These are phyloP conservation scores for Willisornis vidua DNA, from an alignment of 2,113 vertebrate species.

Conservation along the genomic window DNA sequence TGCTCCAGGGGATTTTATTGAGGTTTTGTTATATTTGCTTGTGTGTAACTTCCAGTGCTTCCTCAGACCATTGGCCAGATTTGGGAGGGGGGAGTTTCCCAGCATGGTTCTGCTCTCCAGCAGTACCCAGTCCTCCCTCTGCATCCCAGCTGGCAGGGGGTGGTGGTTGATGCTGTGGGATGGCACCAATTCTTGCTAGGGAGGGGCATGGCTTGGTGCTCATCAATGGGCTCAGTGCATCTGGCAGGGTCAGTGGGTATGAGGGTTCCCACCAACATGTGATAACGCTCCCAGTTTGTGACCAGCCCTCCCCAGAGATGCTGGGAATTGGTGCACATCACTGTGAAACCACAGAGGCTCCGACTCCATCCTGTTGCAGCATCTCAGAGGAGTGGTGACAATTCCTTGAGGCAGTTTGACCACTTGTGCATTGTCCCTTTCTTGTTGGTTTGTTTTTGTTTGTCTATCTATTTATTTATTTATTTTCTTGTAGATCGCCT, in stretches of 20 bases:
- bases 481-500: background rate
- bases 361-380: background rate
- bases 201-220: background rate
- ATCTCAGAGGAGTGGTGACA: background rate
- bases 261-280: background rate
- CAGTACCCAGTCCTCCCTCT: rapidly evolving
- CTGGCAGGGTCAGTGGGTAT: background rate
- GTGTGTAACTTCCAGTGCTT: background rate
- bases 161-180: background rate
- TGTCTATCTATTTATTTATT: background rate
- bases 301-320: background rate
- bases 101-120: background rate
- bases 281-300: rapidly evolving
- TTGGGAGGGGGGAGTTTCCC: background rate
- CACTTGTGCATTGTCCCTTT: background rate
- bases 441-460: background rate
- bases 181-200: rapidly evolving
- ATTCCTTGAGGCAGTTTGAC: background rate
- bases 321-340: background rate
- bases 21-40: background rate
- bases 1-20: background rate
- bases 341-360: background rate
- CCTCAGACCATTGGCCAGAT: background rate
- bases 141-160: background rate
- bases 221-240: background rate